Conservation (phyloP, 2,113 vertebrate genomes). For the Atractosteus spatula region DNA sequence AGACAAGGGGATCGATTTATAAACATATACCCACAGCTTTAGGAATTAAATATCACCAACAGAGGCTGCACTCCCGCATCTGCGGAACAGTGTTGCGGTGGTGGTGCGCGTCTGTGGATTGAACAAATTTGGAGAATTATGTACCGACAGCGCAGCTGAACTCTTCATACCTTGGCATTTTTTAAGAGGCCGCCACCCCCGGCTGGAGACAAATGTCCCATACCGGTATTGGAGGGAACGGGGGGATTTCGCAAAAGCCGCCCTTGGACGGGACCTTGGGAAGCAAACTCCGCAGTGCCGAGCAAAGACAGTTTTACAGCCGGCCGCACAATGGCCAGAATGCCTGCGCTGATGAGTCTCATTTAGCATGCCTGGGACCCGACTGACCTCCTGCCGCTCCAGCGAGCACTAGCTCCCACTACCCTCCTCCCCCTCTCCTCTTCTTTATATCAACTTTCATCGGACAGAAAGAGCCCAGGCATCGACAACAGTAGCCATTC, state of each 20-base stretch:
- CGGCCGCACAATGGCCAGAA: conserved; percentile 56
- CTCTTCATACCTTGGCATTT: not conserved
- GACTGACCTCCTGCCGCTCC: conserved; percentile 32
- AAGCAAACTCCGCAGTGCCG: conserved; percentile 42
- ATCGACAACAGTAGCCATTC: too few relatives aligned
- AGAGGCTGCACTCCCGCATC: too few relatives aligned
- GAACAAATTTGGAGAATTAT: too few relatives aligned
- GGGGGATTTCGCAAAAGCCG: conserved; percentile 31
- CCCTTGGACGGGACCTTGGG: conserved; percentile 36
- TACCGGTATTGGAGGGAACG: conserved; percentile 30
- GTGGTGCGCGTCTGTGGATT: too few relatives aligned
- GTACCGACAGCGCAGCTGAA: not conserved
- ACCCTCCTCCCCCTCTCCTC: not conserved
- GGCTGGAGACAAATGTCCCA: conserved; percentile 40
- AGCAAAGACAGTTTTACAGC: conserved; percentile 66
- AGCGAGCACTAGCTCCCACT: conserved; percentile 4
- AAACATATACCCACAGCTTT: too few relatives aligned
- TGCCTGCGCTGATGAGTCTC: conserved; percentile 41
- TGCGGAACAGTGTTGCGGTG: too few relatives aligned
- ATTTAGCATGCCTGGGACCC: conserved; percentile 37
- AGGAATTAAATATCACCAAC: too few relatives aligned
- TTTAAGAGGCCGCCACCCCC: not conserved
- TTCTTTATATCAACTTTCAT: too few relatives aligned
- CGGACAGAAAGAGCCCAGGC: not conserved
- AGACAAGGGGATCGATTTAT: too few relatives aligned